Conservation (phyloP, 2,113 vertebrate species). For the Spermophilus dauricus region DNA sequence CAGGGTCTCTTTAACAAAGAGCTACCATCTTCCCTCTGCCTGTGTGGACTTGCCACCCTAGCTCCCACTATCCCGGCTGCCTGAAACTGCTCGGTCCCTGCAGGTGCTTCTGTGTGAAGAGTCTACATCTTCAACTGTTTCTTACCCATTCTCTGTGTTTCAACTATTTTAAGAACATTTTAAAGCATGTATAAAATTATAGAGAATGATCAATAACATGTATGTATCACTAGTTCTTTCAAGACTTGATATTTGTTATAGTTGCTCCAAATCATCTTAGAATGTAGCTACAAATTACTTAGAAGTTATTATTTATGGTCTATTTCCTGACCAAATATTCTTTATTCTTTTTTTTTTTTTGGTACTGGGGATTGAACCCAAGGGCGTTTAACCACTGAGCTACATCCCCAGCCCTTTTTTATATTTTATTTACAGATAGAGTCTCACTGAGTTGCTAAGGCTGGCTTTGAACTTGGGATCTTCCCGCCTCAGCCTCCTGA, state of each 20-base stretch:
- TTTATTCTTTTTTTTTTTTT: not conserved
- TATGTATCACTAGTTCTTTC: not conserved
- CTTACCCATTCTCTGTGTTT: not conserved
- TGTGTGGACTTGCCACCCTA: not conserved
- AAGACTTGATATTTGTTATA: conserved; percentile 32
- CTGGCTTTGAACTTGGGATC: too few species aligned
- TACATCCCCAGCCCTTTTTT: too few species aligned
- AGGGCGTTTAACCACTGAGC: too few species aligned
- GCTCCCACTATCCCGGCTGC: not conserved
- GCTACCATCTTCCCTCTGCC: not conserved
- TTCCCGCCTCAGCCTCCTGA: too few species aligned
- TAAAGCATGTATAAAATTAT: not conserved
- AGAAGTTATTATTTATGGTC: conserved; percentile 23
- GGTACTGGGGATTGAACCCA: too few species aligned
- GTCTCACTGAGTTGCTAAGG: too few species aligned
- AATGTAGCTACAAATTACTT: not conserved
- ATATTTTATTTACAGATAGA: too few species aligned
- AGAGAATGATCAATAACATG: not conserved
- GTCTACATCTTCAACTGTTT: not conserved
- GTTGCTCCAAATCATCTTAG: not conserved
- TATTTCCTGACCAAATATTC: not conserved
- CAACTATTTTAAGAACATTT: not conserved
- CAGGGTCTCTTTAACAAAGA: not conserved
- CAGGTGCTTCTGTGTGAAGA: not conserved
- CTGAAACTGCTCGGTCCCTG: not conserved